phyloP scores from a whole-genome alignment of 1,140 invertebrate genomes.

The Geopemphigus sp. region DNA sequence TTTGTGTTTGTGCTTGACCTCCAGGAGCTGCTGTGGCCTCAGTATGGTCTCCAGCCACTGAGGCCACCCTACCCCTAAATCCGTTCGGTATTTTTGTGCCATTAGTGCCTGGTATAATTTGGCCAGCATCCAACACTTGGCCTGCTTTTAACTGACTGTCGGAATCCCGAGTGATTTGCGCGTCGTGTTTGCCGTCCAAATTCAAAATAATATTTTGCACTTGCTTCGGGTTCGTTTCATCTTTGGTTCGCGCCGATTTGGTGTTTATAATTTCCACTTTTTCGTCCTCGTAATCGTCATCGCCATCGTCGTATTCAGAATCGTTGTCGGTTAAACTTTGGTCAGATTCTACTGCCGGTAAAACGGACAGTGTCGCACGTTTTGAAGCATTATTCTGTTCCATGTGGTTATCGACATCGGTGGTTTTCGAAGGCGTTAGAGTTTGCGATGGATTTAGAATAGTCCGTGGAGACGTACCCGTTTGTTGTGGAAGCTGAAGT shows the following conservation, averaged over 20 bases:
- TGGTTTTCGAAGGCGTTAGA: not conserved
- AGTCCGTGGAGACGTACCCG: no score
- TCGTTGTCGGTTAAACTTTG: constrained; percentile 54
- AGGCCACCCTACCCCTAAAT: constrained; percentile 66
- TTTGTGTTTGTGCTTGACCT: constrained; percentile 65
- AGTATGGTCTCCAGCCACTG: constrained; percentile 62
- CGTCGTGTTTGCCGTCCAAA: constrained; percentile 54
- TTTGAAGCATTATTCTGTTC: not conserved
- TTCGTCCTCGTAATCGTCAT: constrained; percentile 61
- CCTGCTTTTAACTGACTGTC: constrained; percentile 51
- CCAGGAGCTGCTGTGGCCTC: constrained; percentile 60
- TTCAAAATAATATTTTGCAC: constrained; percentile 53
- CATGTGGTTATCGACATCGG: not conserved
- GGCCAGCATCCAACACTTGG: constrained; percentile 64
- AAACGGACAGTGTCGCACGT: not conserved
- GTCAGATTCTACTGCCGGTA: constrained; percentile 50
- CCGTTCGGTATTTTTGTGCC: constrained; percentile 67
- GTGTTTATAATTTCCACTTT: constrained; percentile 58
- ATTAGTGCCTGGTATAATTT: constrained; percentile 62
- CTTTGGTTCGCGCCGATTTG: constrained; percentile 16
- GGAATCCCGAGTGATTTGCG: constrained; percentile 55
- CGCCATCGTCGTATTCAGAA: constrained; percentile 58
- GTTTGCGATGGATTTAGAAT: not conserved
- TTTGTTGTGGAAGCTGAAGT: not conserved
- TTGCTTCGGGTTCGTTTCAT: constrained; percentile 34